Conservation (phyloP, 1,140 invertebrate genomes). For the Glomeris maerens region DNA sequence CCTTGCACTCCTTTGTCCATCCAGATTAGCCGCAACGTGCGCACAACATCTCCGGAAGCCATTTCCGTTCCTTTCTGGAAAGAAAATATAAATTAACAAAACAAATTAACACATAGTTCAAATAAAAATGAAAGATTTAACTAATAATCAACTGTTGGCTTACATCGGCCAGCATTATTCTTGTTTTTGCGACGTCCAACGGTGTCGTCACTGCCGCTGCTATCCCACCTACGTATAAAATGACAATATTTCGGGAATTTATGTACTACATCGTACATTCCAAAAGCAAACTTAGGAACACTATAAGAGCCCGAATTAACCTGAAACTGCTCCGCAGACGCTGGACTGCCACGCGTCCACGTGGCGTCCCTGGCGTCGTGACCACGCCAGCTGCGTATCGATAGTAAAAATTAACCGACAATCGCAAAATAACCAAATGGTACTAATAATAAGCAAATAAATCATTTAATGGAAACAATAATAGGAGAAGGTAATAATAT, state of each 20-base stretch:
- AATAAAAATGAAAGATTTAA: constrained; percentile 5
- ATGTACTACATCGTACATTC: background rate
- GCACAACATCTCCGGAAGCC: constrained; percentile 30
- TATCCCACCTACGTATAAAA: constrained; percentile 44
- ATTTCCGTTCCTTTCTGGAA: constrained; percentile 17
- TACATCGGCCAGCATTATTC: constrained; percentile 77
- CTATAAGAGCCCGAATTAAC: constrained; percentile 28
- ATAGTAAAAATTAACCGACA: too few species aligned
- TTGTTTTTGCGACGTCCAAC: constrained; percentile 89
- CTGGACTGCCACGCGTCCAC: constrained; percentile 54
- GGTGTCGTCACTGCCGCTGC: constrained; percentile 78
- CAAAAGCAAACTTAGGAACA: background rate
- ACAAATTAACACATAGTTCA: constrained; percentile 7
- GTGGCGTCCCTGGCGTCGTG: constrained; percentile 31
- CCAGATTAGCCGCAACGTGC: constrained; percentile 46
- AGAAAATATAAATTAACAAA: background rate
- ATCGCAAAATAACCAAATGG: too few species aligned
- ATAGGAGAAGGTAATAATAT: too few species aligned
- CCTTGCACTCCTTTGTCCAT: constrained; percentile 11
- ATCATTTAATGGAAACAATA: too few species aligned
- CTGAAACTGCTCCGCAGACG: constrained; percentile 66
- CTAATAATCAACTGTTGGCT: constrained; percentile 16
- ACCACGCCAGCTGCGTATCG: too few species aligned
- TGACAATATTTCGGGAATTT: background rate
- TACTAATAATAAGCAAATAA: too few species aligned